A percentile compares a stretch with the other conserved stretches of the same genome.
These are phyloP conservation scores for Lepetodrilus schrolli DNA, from an alignment of 2,888 invertebrate genomes.

Conservation along the genomic window DNA sequence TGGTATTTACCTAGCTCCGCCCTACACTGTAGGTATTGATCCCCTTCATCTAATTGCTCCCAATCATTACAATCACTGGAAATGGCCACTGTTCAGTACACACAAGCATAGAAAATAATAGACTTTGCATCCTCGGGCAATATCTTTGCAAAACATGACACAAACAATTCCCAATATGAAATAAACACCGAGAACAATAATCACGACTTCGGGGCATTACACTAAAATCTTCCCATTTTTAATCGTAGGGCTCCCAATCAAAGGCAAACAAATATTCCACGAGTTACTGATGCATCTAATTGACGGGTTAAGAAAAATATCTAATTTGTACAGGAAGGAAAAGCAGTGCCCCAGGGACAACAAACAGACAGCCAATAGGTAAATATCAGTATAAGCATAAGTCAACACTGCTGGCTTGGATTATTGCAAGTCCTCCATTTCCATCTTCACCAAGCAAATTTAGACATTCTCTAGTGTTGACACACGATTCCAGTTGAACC, in stretches of 20 bases:
- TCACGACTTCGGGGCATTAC: neutral
- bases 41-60: neutral
- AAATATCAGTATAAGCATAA: constrained; percentile 4
- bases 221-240: constrained; percentile 10
- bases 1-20: no score
- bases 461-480: constrained; percentile 16
- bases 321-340: constrained; percentile 21
- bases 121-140: no score
- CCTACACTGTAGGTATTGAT: constrained; percentile 1
- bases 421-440: constrained; percentile 24
- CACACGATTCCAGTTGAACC: constrained; percentile 1
- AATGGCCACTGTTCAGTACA: no score
- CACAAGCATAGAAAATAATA: no score
- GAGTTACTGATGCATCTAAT: constrained; percentile 13
- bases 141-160: constrained; percentile 1
- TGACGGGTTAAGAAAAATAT: constrained; percentile 26
- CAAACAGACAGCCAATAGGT: constrained; percentile 9
- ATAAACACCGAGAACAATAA: constrained; percentile 16
- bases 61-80: no score
- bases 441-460: constrained; percentile 8
- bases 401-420: neutral
- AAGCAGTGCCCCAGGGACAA: constrained; percentile 21
- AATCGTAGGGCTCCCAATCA: constrained; percentile 18
- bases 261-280: neutral
- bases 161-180: constrained; percentile 3